phyloP scores from a whole-genome alignment of 2,888 invertebrate species.

The Acanthosepion lycidas region DNA sequence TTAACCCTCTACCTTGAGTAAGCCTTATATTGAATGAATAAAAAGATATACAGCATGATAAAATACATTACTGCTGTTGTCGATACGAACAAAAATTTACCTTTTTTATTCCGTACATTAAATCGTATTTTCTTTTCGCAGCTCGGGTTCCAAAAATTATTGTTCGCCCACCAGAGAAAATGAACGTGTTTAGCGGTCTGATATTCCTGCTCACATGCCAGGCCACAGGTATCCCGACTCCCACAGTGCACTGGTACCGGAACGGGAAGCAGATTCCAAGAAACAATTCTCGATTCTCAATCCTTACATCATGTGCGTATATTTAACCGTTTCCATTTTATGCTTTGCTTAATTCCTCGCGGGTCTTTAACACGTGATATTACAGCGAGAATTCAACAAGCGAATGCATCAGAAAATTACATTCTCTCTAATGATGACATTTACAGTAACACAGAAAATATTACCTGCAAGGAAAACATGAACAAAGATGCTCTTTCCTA shows the following conservation, averaged over 20 bases:
- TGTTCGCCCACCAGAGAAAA: conserved; percentile 65
- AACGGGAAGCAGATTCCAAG: conserved; percentile 64
- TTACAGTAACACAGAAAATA: no score
- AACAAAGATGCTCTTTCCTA: no score
- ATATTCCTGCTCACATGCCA: conserved; percentile 71
- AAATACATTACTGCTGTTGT: not conserved
- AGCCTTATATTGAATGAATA: no score
- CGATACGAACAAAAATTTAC: not conserved
- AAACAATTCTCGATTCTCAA: conserved; percentile 61
- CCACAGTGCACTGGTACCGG: conserved; percentile 69
- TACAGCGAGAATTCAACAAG: no score
- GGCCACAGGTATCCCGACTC: conserved; percentile 67
- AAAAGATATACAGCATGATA: no score
- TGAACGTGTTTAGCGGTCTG: conserved; percentile 65
- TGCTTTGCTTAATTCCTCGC: not conserved
- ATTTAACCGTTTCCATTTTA: not conserved
- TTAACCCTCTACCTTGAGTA: no score
- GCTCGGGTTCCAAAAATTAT: conserved; percentile 68
- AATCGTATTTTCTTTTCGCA: conserved; percentile 52
- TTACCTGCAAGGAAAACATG: no score
- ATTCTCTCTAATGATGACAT: no score
- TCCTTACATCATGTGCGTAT: conserved; percentile 64
- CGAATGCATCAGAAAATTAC: no score
- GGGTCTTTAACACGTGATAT: no score
- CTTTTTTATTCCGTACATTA: not conserved